phyloP scores from a whole-genome alignment of 2,113 vertebrate genomes.

The Todiramphus saurophagus region DNA sequence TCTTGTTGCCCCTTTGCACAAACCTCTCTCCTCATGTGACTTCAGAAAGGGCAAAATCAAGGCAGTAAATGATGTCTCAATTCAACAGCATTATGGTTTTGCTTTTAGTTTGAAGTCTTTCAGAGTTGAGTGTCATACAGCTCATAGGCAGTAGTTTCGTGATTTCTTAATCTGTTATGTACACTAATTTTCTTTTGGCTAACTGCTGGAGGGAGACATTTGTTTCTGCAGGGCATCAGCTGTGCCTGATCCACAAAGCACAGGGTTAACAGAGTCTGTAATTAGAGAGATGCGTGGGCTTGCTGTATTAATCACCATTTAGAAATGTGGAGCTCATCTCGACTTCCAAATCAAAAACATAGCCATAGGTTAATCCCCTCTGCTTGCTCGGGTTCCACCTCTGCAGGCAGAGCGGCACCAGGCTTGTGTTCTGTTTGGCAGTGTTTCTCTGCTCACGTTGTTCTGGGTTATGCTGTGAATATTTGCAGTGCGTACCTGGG shows the following conservation, averaged over 20 bases:
- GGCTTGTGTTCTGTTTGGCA: not conserved
- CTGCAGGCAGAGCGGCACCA: not conserved
- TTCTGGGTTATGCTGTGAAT: not conserved
- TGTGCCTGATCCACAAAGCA: slow-evolving; percentile 4
- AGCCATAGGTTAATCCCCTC: slow-evolving; percentile 34
- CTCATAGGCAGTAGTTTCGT: slow-evolving; percentile 3
- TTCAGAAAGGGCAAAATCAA: slow-evolving; percentile 25
- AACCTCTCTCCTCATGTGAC: not conserved
- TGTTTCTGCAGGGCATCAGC: slow-evolving; percentile 41
- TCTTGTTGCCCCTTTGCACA: not conserved
- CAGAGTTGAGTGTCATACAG: not conserved
- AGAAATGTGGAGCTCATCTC: slow-evolving; percentile 21
- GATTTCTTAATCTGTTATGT: slow-evolving; percentile 7
- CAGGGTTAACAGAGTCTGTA: not conserved
- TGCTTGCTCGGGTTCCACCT: slow-evolving; percentile 5
- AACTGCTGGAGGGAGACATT: slow-evolving; percentile 20
- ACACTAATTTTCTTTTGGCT: slow-evolving; percentile 23
- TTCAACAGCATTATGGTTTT: not conserved
- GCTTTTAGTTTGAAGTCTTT: not conserved
- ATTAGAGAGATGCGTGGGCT: not conserved
- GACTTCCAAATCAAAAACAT: not conserved
- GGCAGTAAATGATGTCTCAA: not conserved
- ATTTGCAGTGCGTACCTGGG: not conserved
- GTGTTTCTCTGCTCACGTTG: not conserved
- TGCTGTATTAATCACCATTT: not conserved